Base-by-base conservation (phyloP, 2,113 vertebrate species). In the Polypterus bichir region DNA sequence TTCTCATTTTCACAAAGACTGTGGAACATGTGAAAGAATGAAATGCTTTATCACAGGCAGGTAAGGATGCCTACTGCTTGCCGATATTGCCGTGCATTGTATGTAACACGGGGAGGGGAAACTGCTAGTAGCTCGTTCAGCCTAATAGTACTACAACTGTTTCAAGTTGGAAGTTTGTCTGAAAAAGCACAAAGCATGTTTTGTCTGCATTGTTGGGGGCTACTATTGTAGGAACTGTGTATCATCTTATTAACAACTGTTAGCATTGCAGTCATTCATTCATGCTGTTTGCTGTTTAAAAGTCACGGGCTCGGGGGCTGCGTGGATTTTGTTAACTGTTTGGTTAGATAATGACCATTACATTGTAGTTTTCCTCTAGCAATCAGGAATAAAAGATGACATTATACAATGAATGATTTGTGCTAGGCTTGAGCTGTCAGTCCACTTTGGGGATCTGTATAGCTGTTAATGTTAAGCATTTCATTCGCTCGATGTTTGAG, bases 381-480 rank as follows among this genome's bases (percentile, higher is more conserved):
- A 27, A 27, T 27, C 27, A 27, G 27, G 27, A 27, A 27, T 27
- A 27, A 27, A 27, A 27, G 27, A 27, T 27, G 27, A 27, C 27
- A 27, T 27, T 27, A 27, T 27, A 27, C 27, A 27, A 27, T 27
- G 27, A 27, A 27, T 27, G 27, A 27, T 27, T 27, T 27, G 27
- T 27, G 27, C 27, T 27, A 27, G 27, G 27, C 27, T 27, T 27
- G 27, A 27, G 27, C 27, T 27, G 27, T 27, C 27, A 27, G 27
- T 27, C 27, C 27, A 27, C 27, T 27, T 27, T 27, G 27, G 27
- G 27, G 27, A 27, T 27, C 27, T 27, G 27, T 79, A 86, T 80
- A 78, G 76, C 77, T 78, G 75, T 70, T 70, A 73, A 75, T 81
- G 78, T 74, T 77, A 82, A 81, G 76, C 70, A 62, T 70, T 77